Evolutionary conservation across 2,113 vertebrate genomes (phyloP).

Genomic region (Helogale parvula): DNA sequence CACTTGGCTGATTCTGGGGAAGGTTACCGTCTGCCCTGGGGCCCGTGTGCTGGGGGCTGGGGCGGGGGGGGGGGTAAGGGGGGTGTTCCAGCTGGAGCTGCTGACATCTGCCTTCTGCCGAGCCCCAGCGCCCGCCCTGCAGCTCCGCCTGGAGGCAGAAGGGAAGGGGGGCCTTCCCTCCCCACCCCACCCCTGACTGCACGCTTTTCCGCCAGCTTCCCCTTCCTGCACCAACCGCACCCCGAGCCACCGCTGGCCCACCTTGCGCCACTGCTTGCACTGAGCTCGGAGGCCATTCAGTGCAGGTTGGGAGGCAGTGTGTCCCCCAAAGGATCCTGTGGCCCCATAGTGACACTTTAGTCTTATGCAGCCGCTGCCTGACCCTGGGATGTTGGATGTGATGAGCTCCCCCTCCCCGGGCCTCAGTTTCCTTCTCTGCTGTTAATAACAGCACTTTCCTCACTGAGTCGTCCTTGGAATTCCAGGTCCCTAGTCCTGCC

Average conservation of each 20-base stretch:
- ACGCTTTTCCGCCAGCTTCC: rapidly evolving
- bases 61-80: background rate
- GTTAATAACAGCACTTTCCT: background rate
- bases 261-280: background rate
- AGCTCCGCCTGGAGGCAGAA: background rate
- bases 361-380: background rate
- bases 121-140: background rate
- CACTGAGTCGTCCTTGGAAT: background rate
- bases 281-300: background rate
- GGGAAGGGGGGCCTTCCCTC: background rate
- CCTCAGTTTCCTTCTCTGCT: background rate
- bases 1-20: background rate
- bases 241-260: rapidly evolving
- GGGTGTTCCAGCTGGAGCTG: background rate
- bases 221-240: background rate
- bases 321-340: background rate
- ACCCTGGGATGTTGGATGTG: background rate
- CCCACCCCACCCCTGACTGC: rapidly evolving
- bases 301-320: background rate
- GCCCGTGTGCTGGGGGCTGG: background rate
- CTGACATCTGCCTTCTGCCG: slow-evolving; percentile 20
- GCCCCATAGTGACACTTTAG: background rate
- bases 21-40: slow-evolving; percentile 44
- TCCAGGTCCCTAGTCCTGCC: background rate
- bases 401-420: background rate